These are phyloP conservation scores for Stomatorhinus ivindoensis DNA, from an alignment of 2,113 vertebrate species.

Conservation along the genomic window DNA sequence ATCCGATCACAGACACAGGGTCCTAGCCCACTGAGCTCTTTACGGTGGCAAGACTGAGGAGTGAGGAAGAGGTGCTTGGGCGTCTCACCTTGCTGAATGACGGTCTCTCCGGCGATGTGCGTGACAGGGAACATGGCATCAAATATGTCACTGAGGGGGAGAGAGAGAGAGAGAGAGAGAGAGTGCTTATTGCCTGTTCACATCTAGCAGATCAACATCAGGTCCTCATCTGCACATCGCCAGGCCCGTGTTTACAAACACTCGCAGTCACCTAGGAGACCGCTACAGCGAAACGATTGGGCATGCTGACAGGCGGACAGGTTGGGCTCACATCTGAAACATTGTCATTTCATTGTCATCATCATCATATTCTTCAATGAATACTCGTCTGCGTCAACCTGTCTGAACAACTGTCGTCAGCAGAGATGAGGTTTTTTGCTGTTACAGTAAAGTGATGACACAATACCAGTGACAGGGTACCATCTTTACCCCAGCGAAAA, in stretches of 20 bases:
- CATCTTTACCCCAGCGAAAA: not conserved
- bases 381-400: not conserved
- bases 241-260: not conserved
- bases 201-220: not conserved
- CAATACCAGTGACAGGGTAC: not conserved
- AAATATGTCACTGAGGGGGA: constrained; percentile 83
- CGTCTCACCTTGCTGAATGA: constrained; percentile 84
- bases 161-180: constrained; percentile 27
- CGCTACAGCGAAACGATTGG: not conserved
- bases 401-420: not conserved
- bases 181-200: not conserved
- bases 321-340: not conserved
- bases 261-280: not conserved
- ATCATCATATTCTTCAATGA: not conserved
- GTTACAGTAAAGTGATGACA: not conserved
- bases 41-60: not conserved
- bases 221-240: not conserved
- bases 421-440: not conserved
- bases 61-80: not conserved
- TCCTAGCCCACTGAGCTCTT: not conserved
- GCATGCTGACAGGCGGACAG: not conserved
- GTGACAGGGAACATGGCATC: constrained; percentile 97
- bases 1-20: not conserved
- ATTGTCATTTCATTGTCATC: not conserved
- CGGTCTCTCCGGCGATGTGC: constrained; percentile 91